Evolutionary conservation across 2,797 vertebrate genomes (phyloP), one percentile per base, ranked within the genome.

Genomic region (Pachyuromys duprasi): DNA sequence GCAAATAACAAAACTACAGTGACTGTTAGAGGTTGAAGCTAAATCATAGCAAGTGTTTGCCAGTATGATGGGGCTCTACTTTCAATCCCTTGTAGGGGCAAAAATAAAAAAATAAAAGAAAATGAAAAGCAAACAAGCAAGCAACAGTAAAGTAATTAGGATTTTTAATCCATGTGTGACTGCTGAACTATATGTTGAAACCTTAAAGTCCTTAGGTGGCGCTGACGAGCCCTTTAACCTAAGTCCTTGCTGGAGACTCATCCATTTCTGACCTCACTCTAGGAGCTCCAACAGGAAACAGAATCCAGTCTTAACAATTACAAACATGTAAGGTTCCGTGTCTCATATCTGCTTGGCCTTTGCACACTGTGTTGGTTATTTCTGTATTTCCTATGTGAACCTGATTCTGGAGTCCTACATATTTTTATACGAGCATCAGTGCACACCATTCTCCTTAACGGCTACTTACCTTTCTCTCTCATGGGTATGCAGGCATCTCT

Each of bases 391-490:
- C 17, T 60, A 22, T 60, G 36, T 36, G 24, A 49, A 49, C 11
- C 31, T 18, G 70, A 17, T 31, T 31, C 11, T 67, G 26, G 2
- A 67, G 6, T n/a, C 9, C 9, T 24, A 33, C 26, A 39, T 11
- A 81, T 22, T 78, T 86, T 79, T 36, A 65, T 15, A 74, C 83
- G 14, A 91, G 5, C 53, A 80, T 74, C 39, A 89, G 18, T 55
- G 26, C 7, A 63, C 91, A 89, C 80, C 28, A 60, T 26, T 81
- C 6, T 75, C 17, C 72, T 93, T 12, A 55, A 55, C n/a, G 20
- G 86, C 91, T 89, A 63, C 15, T 28, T 90, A 20, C 4, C 67
- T 87, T 60, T 8, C n/a, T 90, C 94, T 91, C 26, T 76, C 63
- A 8, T 65, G 14, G 13, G 4, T 17, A 31, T 18, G 63, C 36